A percentile compares a stretch with the other conserved stretches of the same genome.
Evolutionary conservation across 2,797 vertebrate species (phyloP).

Genomic region (Helicolenus hilgendorfi): DNA sequence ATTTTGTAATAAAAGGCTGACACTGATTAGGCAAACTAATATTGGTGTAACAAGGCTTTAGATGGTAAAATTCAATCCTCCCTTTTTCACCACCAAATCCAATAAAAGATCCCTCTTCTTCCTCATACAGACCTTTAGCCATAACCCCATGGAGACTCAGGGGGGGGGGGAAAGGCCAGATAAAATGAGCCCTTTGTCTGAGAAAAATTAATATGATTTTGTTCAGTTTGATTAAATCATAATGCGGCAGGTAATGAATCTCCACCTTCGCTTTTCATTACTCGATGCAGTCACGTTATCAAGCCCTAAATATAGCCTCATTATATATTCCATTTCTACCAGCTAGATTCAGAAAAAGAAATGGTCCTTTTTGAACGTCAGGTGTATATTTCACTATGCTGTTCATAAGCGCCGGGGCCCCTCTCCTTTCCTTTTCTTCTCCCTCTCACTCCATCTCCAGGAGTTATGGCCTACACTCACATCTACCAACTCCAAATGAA

Average conservation of each 20-base stretch:
- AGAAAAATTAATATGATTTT: slow-evolving; percentile 87
- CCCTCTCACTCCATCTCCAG: slow-evolving; percentile 55
- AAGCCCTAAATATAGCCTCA: slow-evolving; percentile 90
- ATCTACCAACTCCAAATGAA: slow-evolving; percentile 69
- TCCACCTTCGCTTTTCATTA: slow-evolving; percentile 87
- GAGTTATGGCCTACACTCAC: slow-evolving; percentile 73
- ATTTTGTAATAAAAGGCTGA: neutral
- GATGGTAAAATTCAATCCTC: neutral
- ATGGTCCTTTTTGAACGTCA: slow-evolving; percentile 79
- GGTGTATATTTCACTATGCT: slow-evolving; percentile 88
- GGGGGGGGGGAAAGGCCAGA: slow-evolving; percentile 37
- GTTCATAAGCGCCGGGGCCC: slow-evolving; percentile 53
- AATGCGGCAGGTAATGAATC: slow-evolving; percentile 91
- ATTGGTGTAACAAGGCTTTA: neutral
- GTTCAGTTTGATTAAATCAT: slow-evolving; percentile 91
- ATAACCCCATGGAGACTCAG: slow-evolving; percentile 22
- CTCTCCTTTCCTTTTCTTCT: slow-evolving; percentile 50
- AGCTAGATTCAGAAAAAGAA: slow-evolving; percentile 72
- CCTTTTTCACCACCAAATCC: slow-evolving; percentile 1
- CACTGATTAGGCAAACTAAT: neutral
- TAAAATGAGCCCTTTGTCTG: slow-evolving; percentile 80
- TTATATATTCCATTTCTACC: slow-evolving; percentile 91
- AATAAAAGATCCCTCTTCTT: slow-evolving; percentile 7
- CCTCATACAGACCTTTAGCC: neutral
- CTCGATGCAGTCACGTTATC: slow-evolving; percentile 83